Conservation (phyloP, 1,140 invertebrate species). For the Drosophila elegans region DNA sequence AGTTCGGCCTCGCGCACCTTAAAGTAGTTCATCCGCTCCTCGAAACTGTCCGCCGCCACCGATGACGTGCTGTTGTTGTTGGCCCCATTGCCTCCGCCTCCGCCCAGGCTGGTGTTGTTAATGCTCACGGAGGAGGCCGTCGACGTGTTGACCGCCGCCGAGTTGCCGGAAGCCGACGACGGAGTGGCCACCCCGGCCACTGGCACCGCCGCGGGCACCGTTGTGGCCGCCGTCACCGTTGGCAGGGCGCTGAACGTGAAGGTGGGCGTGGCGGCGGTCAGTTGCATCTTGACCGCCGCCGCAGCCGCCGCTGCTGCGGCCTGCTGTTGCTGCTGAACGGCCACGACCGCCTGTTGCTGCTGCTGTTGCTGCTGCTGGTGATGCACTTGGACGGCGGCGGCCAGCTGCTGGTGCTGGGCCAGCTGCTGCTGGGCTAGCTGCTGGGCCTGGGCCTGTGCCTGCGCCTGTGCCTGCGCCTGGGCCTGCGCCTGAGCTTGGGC, state of each 20-base stretch:
- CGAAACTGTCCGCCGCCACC: conserved; percentile 59
- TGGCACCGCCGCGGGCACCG: conserved; percentile 24
- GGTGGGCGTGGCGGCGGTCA: conserved; percentile 74
- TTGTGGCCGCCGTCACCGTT: conserved; percentile 57
- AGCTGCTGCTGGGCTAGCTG: conserved; percentile 63
- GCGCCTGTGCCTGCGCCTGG: conserved; percentile 56
- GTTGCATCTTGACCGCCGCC: conserved; percentile 60
- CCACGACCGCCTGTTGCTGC: conserved; percentile 47
- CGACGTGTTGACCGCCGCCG: conserved; percentile 5
- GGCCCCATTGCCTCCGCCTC: conserved; percentile 1
- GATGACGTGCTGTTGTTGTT: background rate
- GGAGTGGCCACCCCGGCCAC: conserved; percentile 26
- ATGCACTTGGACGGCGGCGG: conserved; percentile 59
- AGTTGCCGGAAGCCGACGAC: conserved; percentile 16
- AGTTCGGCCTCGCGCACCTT: conserved; percentile 79
- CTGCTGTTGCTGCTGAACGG: conserved; percentile 43
- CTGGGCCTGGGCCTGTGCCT: conserved; percentile 37
- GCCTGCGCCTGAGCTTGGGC: conserved; percentile 57
- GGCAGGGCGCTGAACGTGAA: conserved; percentile 80
- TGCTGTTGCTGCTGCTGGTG: conserved; percentile 68
- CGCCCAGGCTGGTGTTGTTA: conserved; percentile 23
- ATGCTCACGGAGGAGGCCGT: conserved; percentile 9
- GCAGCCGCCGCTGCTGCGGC: conserved; percentile 47
- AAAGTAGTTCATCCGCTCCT: conserved; percentile 80
- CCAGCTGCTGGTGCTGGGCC: conserved; percentile 68